A percentile compares a stretch with the other conserved stretches of the same genome.
Conservation (phyloP, 2,113 vertebrate species). For the Crypturellus undulatus region DNA sequence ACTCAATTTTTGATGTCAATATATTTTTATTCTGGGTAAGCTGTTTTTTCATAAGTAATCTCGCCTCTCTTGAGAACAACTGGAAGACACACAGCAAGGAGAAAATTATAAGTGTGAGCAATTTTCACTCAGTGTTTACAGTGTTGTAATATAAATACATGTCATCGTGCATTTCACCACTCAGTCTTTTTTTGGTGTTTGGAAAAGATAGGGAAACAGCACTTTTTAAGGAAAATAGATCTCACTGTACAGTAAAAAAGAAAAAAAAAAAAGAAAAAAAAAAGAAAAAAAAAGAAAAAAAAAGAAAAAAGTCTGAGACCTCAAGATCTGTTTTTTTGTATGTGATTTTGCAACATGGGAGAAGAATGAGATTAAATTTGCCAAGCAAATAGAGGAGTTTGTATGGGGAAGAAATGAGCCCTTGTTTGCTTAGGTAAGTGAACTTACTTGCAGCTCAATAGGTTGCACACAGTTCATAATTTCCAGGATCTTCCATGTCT, state of each 20-base stretch:
- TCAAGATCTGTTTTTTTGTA: background rate
- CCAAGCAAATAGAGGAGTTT: background rate
- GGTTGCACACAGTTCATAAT: background rate
- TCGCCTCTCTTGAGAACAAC: background rate
- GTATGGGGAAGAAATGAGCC: background rate
- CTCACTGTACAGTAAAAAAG: background rate
- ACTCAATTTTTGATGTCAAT: background rate
- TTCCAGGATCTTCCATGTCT: background rate
- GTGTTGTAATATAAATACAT: background rate
- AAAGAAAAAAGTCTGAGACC: background rate
- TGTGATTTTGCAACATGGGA: background rate
- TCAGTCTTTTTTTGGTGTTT: conserved; percentile 1
- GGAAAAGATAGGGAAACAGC: background rate
- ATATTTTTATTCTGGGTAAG: background rate
- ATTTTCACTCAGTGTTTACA: background rate
- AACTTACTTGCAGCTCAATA: background rate
- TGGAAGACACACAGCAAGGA: background rate
- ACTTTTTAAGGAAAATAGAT: conserved; percentile 17
- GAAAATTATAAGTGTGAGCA: background rate
- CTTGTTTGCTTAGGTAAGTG: background rate
- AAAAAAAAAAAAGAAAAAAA: too few relatives aligned
- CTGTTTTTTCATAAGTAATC: background rate
- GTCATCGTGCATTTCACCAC: background rate
- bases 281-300: background rate
- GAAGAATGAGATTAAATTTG: background rate